Percentiles rank a stretch among this genome's conserved stretches.
These are phyloP conservation scores for Aurelia aurita DNA, from an alignment of 30 jellyfish, hydroid and myxozoan genomes.

Conservation along the genomic window DNA sequence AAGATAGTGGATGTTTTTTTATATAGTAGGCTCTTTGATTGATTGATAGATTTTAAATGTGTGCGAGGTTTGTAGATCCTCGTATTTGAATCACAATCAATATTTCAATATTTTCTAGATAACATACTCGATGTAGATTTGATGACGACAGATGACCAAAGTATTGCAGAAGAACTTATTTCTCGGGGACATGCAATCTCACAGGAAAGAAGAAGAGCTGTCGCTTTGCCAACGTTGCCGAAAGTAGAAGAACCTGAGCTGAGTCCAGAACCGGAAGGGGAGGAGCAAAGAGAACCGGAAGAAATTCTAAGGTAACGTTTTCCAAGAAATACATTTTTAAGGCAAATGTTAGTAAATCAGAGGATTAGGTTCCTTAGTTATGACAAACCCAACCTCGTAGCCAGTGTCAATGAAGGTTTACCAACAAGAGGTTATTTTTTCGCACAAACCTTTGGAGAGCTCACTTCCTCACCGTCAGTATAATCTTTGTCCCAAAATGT, in stretches of 20 bases:
- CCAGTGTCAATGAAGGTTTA: too few relatives aligned
- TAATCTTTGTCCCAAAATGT: too few relatives aligned
- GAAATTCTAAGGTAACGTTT: background rate
- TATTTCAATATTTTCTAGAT: background rate
- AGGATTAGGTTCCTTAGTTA: too few relatives aligned
- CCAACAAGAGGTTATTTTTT: background rate
- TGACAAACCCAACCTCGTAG: too few relatives aligned
- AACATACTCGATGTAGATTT: constrained; percentile 34
- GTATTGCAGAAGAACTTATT: constrained; percentile 30
- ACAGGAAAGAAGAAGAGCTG: constrained; percentile 14
- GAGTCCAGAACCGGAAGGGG: background rate
- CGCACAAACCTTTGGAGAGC: background rate
- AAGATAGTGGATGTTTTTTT: too few relatives aligned
- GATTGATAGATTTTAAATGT: too few relatives aligned
- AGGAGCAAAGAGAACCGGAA: constrained; percentile 14
- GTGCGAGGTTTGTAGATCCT: too few relatives aligned
- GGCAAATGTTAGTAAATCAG: too few relatives aligned
- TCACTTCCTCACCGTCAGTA: background rate
- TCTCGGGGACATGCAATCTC: constrained; percentile 31
- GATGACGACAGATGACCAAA: constrained; percentile 20
- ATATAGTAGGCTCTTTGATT: too few relatives aligned
- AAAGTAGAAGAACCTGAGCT: background rate
- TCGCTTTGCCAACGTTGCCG: background rate
- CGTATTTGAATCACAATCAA: background rate
- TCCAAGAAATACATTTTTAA: too few relatives aligned